phyloP scores from a whole-genome alignment of 2,888 invertebrate genomes.

The Yponomeuta cagnagella region DNA sequence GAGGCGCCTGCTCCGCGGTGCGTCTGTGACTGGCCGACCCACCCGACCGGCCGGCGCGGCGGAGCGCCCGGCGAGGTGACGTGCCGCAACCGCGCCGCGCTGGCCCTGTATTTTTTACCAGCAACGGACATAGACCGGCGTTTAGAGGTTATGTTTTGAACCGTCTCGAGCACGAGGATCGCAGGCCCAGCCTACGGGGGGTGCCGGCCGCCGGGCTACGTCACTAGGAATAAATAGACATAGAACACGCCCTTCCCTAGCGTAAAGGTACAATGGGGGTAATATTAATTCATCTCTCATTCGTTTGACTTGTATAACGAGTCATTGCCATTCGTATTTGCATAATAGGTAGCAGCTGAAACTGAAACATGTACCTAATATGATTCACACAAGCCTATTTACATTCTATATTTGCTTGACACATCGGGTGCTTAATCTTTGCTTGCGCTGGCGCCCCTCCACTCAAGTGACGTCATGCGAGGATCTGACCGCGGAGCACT shows the following conservation, averaged over 20 bases:
- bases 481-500: slow-evolving; percentile 9
- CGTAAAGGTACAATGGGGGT: background rate
- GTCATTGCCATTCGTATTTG: slow-evolving; percentile 33
- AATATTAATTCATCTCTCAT: background rate
- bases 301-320: background rate
- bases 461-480: background rate
- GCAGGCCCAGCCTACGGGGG: background rate
- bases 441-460: background rate
- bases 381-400: slow-evolving; percentile 55
- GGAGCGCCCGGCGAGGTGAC: background rate
- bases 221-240: background rate
- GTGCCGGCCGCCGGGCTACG: background rate
- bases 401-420: slow-evolving; percentile 45
- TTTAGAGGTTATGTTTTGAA: slow-evolving; percentile 66
- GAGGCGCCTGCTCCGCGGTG: slow-evolving; percentile 38
- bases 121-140: slow-evolving; percentile 46
- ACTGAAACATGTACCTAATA: slow-evolving; percentile 27
- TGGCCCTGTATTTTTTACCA: slow-evolving; percentile 58
- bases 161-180: slow-evolving; percentile 19
- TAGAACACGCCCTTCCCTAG: background rate
- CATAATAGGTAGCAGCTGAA: slow-evolving; percentile 38
- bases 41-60: slow-evolving; percentile 17
- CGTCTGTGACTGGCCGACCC: slow-evolving; percentile 41
- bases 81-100: background rate
- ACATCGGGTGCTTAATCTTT: slow-evolving; percentile 9